Evolutionary conservation across 2,113 vertebrate species (phyloP), one percentile per base, ranked within the genome.

Genomic region (Loxodonta africana): DNA sequence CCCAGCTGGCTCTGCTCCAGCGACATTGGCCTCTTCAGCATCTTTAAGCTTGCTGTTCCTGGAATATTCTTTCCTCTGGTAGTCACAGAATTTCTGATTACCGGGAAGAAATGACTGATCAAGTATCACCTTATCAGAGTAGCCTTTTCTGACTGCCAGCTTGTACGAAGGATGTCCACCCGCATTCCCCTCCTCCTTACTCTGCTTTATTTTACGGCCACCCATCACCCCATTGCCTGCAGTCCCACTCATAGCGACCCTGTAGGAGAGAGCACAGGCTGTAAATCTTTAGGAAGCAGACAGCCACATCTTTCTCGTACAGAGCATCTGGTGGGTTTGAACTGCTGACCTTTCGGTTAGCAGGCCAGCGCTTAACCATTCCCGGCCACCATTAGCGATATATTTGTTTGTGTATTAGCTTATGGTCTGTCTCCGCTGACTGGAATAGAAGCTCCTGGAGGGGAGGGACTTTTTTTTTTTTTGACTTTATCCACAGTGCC

Each of bases 151-250:
- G 48, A 74, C 44, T 67, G 33, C 85, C 23, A 18, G 33, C 33
- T 33, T 73, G 6, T n/a, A 20, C 8, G 14, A 84, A 46, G 17
- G 46, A 21, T 18, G 4, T 63, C 60, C 0, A 0, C 6, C 17
- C 44, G 48, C 14, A 25, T 41, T 20, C 4, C 30, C 23, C 74
- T 30, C 6, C 37, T 46, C 20, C 6, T 20, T 25, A 9, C 10
- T 10, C 63, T 17, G 63, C 48, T 85, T 44, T 95, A 80, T 87
- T 95, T 74, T 63, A 28, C 11, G 46, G 91, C 17, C 8, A 18
- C 67, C 9, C 63, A 9, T 65, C 8, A 65, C 53, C 15, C 53
- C 53, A 57, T 57, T 57, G 53, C 53, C 53, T 57, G 53, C 7
- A 57, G 53, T 57, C 15, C 11, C 7, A 17, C 53, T 57, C 53